Percentiles rank a stretch among this genome's conserved stretches.
Evolutionary conservation across 2,888 invertebrate genomes (phyloP).

Genomic region (Drosophila sordidula): DNA sequence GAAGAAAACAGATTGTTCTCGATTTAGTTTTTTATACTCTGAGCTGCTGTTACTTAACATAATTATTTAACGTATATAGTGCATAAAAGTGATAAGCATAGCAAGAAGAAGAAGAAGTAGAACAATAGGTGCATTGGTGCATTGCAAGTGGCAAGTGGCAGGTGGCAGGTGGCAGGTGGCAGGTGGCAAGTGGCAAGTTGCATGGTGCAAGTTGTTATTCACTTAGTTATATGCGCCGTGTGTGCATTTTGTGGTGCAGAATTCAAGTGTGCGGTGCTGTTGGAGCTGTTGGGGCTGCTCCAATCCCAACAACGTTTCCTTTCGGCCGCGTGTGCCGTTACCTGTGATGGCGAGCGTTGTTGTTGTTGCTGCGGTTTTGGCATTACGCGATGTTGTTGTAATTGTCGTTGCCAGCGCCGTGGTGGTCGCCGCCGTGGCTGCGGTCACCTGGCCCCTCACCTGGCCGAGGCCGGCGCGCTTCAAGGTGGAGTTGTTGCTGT

Average conservation of each 20-base stretch:
- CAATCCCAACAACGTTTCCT: constrained; percentile 29
- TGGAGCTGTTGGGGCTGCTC: not conserved
- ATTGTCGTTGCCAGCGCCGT: constrained; percentile 70
- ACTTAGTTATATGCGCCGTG: constrained; percentile 50
- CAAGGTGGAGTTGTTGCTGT: constrained; percentile 61
- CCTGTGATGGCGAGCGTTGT: constrained; percentile 77
- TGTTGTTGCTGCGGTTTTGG: constrained; percentile 73
- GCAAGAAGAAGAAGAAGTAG: constrained; percentile 1
- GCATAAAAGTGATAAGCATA: constrained; percentile 7
- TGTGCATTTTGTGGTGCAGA: constrained; percentile 64
- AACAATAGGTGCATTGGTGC: constrained; percentile 53
- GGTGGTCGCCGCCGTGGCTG: constrained; percentile 73
- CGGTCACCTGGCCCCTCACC: constrained; percentile 56
- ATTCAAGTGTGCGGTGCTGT: constrained; percentile 46
- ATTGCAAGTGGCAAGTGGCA: constrained; percentile 6
- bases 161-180: not conserved
- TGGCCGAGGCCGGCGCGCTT: constrained; percentile 59
- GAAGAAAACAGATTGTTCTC: too few species aligned
- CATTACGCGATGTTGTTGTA: constrained; percentile 76
- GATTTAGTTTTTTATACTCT: too few species aligned
- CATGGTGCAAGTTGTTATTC: constrained; percentile 30
- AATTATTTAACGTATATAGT: constrained; percentile 5
- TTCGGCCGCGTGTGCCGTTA: constrained; percentile 40
- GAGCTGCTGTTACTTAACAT: not conserved
- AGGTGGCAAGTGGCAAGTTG: constrained; percentile 21